A percentile compares a stretch with the other conserved stretches of the same genome.
Conservation (phyloP, 1,140 invertebrate genomes). For the Camponotus pennsylvanicus region DNA sequence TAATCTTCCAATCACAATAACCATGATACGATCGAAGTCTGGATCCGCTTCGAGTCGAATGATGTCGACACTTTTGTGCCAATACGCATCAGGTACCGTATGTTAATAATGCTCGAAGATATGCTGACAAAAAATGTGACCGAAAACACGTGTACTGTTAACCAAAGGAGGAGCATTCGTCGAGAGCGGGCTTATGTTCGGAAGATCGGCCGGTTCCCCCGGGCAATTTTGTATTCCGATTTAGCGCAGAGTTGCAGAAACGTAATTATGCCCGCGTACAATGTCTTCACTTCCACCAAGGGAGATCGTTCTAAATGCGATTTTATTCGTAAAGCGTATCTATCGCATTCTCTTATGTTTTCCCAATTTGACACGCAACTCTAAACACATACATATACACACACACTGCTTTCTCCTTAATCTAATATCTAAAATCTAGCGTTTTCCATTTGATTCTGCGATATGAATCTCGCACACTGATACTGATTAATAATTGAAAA, state of each 20-base stretch:
- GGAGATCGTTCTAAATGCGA: conserved; percentile 27
- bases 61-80: conserved; percentile 26
- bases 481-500: background rate
- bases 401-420: conserved; percentile 10
- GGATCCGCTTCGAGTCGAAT: background rate
- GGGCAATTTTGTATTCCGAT: conserved; percentile 80
- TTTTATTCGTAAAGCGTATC: background rate
- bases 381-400: conserved; percentile 5
- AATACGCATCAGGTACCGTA: conserved; percentile 34
- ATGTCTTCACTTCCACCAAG: conserved; percentile 33
- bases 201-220: conserved; percentile 75
- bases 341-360: conserved; percentile 34
- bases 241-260: conserved; percentile 69
- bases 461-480: background rate
- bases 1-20: background rate
- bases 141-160: conserved; percentile 66
- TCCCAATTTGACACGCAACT: conserved; percentile 56
- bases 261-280: conserved; percentile 37
- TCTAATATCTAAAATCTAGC: conserved; percentile 14
- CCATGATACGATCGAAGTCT: background rate
- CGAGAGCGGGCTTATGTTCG: conserved; percentile 47
- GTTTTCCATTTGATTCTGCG: background rate
- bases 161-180: conserved; percentile 20
- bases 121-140: conserved; percentile 43
- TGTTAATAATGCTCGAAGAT: conserved; percentile 56